Conservation (phyloP, 2,797 vertebrate species). For the Phylloscopus collybita region DNA sequence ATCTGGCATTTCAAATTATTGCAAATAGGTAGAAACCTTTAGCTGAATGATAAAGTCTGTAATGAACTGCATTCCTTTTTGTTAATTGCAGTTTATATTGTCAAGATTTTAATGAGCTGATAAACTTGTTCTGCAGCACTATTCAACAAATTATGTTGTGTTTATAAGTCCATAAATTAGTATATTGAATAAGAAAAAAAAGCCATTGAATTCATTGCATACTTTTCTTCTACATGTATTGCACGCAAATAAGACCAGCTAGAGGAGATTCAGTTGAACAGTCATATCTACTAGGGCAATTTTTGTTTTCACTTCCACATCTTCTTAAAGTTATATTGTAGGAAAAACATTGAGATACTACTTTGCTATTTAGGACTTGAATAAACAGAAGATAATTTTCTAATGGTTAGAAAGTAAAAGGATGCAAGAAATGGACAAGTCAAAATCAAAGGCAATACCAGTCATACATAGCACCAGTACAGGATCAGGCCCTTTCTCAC, state of each 20-base stretch:
- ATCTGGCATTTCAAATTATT: not conserved
- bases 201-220: not conserved
- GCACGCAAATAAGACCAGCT: not conserved
- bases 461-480: not conserved
- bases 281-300: not conserved
- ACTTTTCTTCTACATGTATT: not conserved
- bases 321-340: not conserved
- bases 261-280: not conserved
- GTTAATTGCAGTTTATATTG: not conserved
- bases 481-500: not conserved
- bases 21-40: not conserved
- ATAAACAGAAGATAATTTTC: not conserved
- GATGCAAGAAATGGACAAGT: not conserved
- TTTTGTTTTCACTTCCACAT: not conserved
- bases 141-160: not conserved
- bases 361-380: not conserved
- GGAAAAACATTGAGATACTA: not conserved
- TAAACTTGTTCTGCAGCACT: not conserved
- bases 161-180: not conserved
- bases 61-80: not conserved
- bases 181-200: not conserved
- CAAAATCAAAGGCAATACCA: not conserved
- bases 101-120: conserved; percentile 12
- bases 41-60: not conserved
- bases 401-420: not conserved